Evolutionary conservation across 1,140 invertebrate genomes (phyloP).

Genomic region (Polyergus mexicanus): DNA sequence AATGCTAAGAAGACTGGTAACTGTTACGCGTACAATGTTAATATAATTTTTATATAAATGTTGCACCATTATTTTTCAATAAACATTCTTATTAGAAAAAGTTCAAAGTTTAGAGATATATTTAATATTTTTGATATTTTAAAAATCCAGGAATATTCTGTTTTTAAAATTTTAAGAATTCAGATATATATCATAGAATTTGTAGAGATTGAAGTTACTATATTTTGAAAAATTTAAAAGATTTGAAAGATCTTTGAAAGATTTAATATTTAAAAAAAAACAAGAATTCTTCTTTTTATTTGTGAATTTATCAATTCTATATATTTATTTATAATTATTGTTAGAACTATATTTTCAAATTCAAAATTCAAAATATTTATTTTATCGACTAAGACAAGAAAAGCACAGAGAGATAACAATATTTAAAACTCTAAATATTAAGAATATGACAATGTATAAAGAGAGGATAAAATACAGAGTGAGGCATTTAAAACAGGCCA

Average conservation of each 20-base stretch:
- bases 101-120: no score
- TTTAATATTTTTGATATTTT: no score
- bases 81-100: no score
- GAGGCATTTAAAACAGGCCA: no score
- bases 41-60: no score
- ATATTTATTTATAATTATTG: background rate
- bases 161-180: background rate
- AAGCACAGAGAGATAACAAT: no score
- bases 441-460: no score
- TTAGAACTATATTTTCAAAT: background rate
- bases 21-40: no score
- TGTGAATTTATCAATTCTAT: background rate
- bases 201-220: background rate
- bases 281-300: background rate
- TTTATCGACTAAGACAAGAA: no score
- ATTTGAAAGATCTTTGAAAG: background rate
- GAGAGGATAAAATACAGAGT: no score
- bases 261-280: background rate
- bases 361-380: background rate
- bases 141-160: background rate
- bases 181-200: background rate
- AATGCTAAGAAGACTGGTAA: slow-evolving; percentile 2
- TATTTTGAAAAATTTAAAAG: background rate
- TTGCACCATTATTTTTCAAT: no score
- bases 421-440: no score